Evolutionary conservation across 1,140 invertebrate species (phyloP).

Genomic region (Oscheius sp.): DNA sequence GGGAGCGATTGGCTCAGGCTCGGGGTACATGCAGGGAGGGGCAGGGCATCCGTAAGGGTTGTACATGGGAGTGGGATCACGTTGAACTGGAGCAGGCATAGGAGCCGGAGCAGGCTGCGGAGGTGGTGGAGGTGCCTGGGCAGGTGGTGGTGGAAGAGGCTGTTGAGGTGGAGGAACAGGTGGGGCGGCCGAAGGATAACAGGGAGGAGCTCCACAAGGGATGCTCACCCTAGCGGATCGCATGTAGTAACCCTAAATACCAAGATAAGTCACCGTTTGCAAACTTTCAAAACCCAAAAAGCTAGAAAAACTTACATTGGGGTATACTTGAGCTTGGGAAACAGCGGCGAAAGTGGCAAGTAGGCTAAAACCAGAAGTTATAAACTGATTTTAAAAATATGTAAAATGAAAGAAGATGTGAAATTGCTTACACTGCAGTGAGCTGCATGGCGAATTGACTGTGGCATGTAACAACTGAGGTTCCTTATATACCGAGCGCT

Average conservation of each 20-base stretch:
- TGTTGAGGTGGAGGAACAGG: not conserved
- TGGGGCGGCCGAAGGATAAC: not conserved
- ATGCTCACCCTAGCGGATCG: not conserved
- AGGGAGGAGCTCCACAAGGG: not conserved
- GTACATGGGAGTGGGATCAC: slow-evolving; percentile 3
- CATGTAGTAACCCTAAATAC: not conserved
- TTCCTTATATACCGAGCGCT: not conserved
- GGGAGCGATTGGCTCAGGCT: slow-evolving; percentile 7
- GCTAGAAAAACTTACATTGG: not conserved
- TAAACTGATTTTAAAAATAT: not conserved
- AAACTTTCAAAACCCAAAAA: too few relatives aligned
- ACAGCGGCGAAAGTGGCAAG: not conserved
- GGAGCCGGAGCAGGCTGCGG: not conserved
- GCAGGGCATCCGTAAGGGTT: not conserved
- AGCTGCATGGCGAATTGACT: not conserved
- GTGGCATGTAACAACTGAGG: not conserved
- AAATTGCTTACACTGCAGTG: slow-evolving; percentile 4
- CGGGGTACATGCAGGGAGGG: slow-evolving; percentile 2
- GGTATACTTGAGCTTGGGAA: not conserved
- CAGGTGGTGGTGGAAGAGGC: not conserved
- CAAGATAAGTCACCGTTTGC: too few relatives aligned
- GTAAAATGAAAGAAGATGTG: not conserved
- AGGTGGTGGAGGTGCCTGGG: not conserved
- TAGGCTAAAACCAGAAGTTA: not conserved
- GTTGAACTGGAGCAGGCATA: not conserved